phyloP scores from a whole-genome alignment of 2,888 invertebrate species.

The Doris montereyensis region DNA sequence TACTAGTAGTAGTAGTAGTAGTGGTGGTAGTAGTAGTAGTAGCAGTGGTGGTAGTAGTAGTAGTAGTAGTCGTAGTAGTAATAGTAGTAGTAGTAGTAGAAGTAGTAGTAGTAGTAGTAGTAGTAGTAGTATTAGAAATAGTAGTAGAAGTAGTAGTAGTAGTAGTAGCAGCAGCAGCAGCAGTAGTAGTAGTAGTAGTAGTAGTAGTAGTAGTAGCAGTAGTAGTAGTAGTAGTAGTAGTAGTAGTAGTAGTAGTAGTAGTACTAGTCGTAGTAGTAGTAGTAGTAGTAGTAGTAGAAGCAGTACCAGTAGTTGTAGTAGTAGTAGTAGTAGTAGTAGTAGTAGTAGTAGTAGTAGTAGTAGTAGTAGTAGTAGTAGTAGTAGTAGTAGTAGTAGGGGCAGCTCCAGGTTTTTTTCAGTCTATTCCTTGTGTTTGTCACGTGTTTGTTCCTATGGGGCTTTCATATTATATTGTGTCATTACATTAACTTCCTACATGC shows the following conservation, averaged over 20 bases:
- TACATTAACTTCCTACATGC: too few relatives aligned
- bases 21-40: too few relatives aligned
- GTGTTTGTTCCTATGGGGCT: too few relatives aligned
- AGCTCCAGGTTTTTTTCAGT: background rate
- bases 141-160: background rate
- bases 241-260: too few relatives aligned
- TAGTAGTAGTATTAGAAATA: background rate
- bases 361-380: background rate
- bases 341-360: background rate
- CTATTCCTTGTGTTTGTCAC: too few relatives aligned
- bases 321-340: background rate
- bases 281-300: too few relatives aligned
- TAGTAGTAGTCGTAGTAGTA: background rate
- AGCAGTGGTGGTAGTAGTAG: too few relatives aligned
- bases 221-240: slow-evolving; percentile 15
- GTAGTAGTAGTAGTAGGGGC: background rate
- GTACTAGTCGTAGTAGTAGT: too few relatives aligned
- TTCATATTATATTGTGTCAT: too few relatives aligned
- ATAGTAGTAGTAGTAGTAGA: background rate
- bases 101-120: slow-evolving; percentile 7
- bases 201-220: slow-evolving; percentile 3
- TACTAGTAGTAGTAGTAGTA: too few relatives aligned
- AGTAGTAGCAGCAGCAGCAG: background rate
- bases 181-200: slow-evolving; percentile 16
- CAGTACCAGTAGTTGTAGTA: background rate